phyloP scores from a whole-genome alignment of 2,113 vertebrate genomes.

The Peromyscus californicus region DNA sequence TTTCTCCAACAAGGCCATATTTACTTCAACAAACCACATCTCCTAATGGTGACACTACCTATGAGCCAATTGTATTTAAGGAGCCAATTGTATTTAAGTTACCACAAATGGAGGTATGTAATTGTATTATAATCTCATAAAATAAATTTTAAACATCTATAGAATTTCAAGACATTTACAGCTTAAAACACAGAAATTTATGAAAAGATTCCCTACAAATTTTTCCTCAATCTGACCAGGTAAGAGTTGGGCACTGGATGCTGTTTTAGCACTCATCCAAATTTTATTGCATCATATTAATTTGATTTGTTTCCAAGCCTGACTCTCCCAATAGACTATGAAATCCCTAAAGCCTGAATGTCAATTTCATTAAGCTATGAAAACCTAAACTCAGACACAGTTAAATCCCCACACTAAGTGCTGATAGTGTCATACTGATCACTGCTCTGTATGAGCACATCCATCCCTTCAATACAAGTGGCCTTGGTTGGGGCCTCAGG shows the following conservation, averaged over 20 bases:
- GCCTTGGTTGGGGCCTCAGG: not conserved
- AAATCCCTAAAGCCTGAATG: slow-evolving; percentile 12
- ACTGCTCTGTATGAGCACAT: not conserved
- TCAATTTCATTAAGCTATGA: slow-evolving; percentile 3
- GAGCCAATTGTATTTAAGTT: not conserved
- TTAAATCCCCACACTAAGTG: not conserved
- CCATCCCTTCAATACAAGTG: not conserved
- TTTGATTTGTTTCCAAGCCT: slow-evolving; percentile 39
- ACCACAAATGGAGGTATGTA: not conserved
- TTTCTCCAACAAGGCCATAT: not conserved
- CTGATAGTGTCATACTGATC: not conserved
- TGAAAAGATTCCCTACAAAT: not conserved
- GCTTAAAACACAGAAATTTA: not conserved
- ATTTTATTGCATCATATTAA: not conserved
- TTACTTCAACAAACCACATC: not conserved
- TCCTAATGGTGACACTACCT: not conserved
- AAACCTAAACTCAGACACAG: slow-evolving; percentile 18
- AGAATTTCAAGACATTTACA: not conserved
- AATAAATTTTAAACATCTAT: not conserved
- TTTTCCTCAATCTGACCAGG: not conserved
- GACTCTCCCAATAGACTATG: not conserved
- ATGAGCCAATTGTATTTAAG: too few relatives aligned
- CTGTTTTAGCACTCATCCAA: not conserved
- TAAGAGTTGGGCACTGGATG: not conserved
- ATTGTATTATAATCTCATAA: not conserved